Conservation (phyloP, 2,797 vertebrate species). For the Tragelaphus oryx region DNA sequence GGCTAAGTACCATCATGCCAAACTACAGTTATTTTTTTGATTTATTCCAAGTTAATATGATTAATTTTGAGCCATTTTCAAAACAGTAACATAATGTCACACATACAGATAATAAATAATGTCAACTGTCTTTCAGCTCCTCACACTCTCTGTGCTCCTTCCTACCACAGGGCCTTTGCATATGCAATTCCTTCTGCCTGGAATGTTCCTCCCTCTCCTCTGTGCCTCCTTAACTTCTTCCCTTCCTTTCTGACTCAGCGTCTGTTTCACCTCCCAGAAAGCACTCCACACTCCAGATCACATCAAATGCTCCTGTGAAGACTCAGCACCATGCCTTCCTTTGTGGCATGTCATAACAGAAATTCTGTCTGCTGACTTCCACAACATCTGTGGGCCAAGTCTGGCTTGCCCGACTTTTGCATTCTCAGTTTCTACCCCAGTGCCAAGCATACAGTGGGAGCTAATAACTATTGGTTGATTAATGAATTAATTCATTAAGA, state of each 20-base stretch:
- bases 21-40: neutral
- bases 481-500: neutral
- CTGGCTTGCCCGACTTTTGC: neutral
- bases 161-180: neutral
- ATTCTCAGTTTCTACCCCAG: neutral
- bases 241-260: neutral
- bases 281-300: neutral
- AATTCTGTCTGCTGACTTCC: neutral
- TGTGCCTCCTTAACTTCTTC: neutral
- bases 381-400: neutral
- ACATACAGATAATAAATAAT: neutral
- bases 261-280: neutral
- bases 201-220: neutral
- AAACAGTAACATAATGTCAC: neutral
- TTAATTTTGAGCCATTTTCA: neutral
- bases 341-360: neutral
- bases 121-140: neutral
- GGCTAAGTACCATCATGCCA: neutral
- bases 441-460: neutral
- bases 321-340: neutral
- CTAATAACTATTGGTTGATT: neutral
- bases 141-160: neutral
- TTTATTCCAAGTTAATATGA: neutral
- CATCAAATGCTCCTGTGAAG: neutral
- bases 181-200: neutral